These are phyloP conservation scores for Elegia similella DNA, from an alignment of 2,888 invertebrate species.

Conservation along the genomic window DNA sequence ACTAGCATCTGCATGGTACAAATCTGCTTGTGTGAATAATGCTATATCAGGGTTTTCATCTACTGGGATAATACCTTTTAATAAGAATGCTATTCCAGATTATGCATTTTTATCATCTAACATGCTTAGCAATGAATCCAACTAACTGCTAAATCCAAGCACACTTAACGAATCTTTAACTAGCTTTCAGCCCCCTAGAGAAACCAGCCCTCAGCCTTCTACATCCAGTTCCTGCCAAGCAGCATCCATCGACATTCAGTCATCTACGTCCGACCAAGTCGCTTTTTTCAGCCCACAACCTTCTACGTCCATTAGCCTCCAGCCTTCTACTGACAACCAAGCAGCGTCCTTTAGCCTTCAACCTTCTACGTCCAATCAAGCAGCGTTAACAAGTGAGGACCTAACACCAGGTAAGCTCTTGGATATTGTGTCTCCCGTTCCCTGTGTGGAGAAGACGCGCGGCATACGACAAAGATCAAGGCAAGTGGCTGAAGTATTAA, in stretches of 20 bases:
- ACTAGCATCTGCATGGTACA: conserved; percentile 27
- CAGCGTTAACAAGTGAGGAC: no score
- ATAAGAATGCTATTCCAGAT: conserved; percentile 30
- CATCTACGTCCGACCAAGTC: no score
- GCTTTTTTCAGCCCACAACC: no score
- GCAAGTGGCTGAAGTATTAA: conserved; percentile 8
- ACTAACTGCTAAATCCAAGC: neutral
- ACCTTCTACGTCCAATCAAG: no score
- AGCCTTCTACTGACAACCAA: no score
- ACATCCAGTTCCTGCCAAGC: no score
- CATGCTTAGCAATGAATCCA: neutral
- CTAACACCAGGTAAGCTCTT: neutral
- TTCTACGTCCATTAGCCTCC: no score
- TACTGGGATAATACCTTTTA: conserved; percentile 34
- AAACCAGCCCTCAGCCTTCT: no score
- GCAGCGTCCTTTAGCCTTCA: no score
- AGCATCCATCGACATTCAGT: no score
- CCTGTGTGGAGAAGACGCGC: neutral
- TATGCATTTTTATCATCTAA: conserved; percentile 22
- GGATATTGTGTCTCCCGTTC: conserved; percentile 4
- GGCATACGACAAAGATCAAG: neutral
- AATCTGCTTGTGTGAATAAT: conserved; percentile 29
- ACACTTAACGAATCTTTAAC: neutral
- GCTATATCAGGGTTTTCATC: conserved; percentile 31
- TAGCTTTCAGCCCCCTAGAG: neutral